Conservation (phyloP, 1,140 invertebrate genomes). For the Pogonognathellus flavescens region DNA sequence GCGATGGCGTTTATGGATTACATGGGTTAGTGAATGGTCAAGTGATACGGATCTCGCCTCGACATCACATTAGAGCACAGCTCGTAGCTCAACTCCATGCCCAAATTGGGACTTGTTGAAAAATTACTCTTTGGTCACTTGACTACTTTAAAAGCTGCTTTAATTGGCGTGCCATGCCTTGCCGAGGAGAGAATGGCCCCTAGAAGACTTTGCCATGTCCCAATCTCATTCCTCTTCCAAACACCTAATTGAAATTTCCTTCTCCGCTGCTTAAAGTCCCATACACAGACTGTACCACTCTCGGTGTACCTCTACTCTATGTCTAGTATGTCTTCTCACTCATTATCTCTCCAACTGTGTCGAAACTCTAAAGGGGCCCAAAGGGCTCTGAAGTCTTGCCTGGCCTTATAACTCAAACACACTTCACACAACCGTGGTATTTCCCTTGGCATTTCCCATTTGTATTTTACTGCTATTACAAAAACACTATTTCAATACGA, state of each 20-base stretch:
- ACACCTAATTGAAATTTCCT: constrained; percentile 18
- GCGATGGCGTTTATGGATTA: constrained; percentile 42
- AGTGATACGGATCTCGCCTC: constrained; percentile 38
- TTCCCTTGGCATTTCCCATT: background rate
- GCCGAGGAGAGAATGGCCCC: background rate
- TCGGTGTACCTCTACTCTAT: too few relatives aligned
- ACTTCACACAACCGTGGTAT: background rate
- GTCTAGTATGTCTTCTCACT: constrained; percentile 18
- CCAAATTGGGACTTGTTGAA: constrained; percentile 44
- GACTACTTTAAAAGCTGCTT: constrained; percentile 46
- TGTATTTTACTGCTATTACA: background rate
- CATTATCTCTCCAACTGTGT: constrained; percentile 37
- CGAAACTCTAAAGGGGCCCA: constrained; percentile 15
- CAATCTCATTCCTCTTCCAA: constrained; percentile 26
- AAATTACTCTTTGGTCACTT: constrained; percentile 45
- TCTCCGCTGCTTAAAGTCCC: too few relatives aligned
- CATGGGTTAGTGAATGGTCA: constrained; percentile 33
- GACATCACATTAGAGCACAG: constrained; percentile 14
- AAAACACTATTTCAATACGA: background rate
- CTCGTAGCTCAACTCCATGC: constrained; percentile 41
- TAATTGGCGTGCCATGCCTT: constrained; percentile 41
- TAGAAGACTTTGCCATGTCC: constrained; percentile 21
- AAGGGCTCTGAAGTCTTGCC: background rate
- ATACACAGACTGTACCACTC: background rate
- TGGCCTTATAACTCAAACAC: background rate